Evolutionary conservation across 2,113 vertebrate species (phyloP), one percentile per base, ranked within the genome.

Genomic region (Oryzias woworae): DNA sequence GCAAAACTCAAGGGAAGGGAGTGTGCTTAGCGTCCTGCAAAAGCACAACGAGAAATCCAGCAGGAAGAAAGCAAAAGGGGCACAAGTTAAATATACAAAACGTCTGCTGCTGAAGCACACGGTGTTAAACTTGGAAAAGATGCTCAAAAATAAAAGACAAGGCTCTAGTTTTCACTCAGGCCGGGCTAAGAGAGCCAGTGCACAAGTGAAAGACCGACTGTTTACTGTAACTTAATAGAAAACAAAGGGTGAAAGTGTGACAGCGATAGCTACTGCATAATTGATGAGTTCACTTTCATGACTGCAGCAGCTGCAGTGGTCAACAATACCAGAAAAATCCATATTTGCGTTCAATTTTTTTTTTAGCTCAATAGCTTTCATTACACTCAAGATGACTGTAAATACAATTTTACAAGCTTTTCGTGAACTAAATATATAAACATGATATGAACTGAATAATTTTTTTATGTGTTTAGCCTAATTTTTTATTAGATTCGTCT

Each of bases 251-350:
- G 62, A 59, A 66, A 63, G 60, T 64, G 66, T 78, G 73, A 82
- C 72, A 81, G 82, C 67, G 81, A 78, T 63, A 69, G 62, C 78
- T 69, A 59, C 52, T 87, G 81, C 68, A 88, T 88, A 81, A 88
- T 90, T 90, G 63, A 88, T 87, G 63, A 16, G 41, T 72, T 81
- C 41, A 49, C 66, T 84, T 60, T 74, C 76, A 62, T 63, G 61
- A 81, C 82, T 75, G 77, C 86, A 69, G 70, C 57, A 78, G 65
- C 57, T 22, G 23, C 77, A 77, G 12, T 64, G 46, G 70, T 80
- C 77, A 82, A 82, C 81, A 80, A 36, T 71, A 66, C 72, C 71
- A 66, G 55, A 31, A 58, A 49, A 75, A 80, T 81, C 68, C 68
- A 76, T 66, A 71, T n/a, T 4, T n/a, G 42, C 52, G 23, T 75